Base-by-base conservation (phyloP, 2,797 vertebrate genomes). In the Poeciliopsis turneri region DNA sequence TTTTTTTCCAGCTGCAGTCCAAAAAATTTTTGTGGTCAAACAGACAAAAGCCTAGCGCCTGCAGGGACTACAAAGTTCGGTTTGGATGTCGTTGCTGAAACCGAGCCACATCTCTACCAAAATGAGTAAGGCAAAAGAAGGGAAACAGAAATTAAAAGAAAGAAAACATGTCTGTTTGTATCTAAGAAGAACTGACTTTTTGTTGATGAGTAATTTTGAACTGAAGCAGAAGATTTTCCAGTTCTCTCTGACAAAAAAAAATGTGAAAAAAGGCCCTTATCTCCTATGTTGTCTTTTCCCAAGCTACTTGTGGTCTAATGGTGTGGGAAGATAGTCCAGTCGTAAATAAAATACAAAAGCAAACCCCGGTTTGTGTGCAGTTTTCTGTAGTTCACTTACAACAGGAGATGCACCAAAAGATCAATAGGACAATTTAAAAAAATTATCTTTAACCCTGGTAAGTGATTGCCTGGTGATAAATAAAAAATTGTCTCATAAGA, bases 51-150 rank as follows among this genome's bases (percentile, higher is more conserved):
- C 4, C 0, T 15, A 12, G 33, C 2, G 0, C 0, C 0, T 93
- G 89, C 64, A 43, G 1, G 0, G 80, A 91, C 85, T 91, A 90
- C 75, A 85, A 86, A 87, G 81, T 88, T 66, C 64, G 83, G n/a
- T 91, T 92, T 61, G 81, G 82, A 76, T 91, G 87, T 41, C 79
- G 68, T 2, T 91, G 90, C 47, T 10, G 0, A 2, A 0, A 57
- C 4, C 73, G 13, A 84, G 4, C 15, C 23, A 8, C 9, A 7
- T 46, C 15, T 72, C 79, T 8, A 41, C 33, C 25, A 43, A 16
- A 30, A 33, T 41, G 53, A 53, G 15, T 46, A 45, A 6, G 10
- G 16, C 3, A 11, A 25, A 28, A 76, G 23, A 16, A 47, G n/a
- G 45, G 41, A 74, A 74, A 25, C 8, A 39, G 9, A 41, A 36